Evolutionary conservation across 2,113 vertebrate genomes (phyloP), one percentile per base, ranked within the genome.

Genomic region (Ivindomyrus marchei): DNA sequence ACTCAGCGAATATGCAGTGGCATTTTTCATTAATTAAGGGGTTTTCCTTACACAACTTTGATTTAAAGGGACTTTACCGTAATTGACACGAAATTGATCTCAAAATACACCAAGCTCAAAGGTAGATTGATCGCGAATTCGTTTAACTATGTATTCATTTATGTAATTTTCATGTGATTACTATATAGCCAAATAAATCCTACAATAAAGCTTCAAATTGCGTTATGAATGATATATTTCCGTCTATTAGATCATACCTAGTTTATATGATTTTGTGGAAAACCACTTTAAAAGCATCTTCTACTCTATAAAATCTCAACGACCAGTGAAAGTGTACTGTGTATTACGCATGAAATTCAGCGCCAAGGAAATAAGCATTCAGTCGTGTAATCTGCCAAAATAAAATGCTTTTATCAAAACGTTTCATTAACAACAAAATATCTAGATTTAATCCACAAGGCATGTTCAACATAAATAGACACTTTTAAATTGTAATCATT

Each of bases 361-460:
- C 70, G 27, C 39, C 31, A 42, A 42, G 13, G 6, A 42, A 42
- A 36, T 80, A 42, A 39, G 36, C 74, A 80, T 80, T 17, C 15
- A 19, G 4, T 39, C 6, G 74, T 80, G 39, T 42, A 80, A 80
- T 42, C 5, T 19, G 36, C 13, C 36, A 80, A 80, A 74, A 80
- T 19, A 77, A 77, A 77, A 77, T 77, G 70, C 70, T 77, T 77
- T 77, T 77, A 80, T 80, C 74, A n/a, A 80, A 80, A 36, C 36
- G 74, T 42, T 17, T 3, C 36, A 80, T 42, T 80, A 42, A 19
- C 74, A 36, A 80, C 13, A 42, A 80, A 19, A 17, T 42, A 39
- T 80, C 74, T 42, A 17, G 36, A 80, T 42, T 77, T 80, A 36
- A 80, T 21, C 6, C 74, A 42, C 74, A 42, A 80, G 19, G 74